Base-by-base conservation (phyloP, 2,113 vertebrate genomes). In the Caranx melampygus region DNA sequence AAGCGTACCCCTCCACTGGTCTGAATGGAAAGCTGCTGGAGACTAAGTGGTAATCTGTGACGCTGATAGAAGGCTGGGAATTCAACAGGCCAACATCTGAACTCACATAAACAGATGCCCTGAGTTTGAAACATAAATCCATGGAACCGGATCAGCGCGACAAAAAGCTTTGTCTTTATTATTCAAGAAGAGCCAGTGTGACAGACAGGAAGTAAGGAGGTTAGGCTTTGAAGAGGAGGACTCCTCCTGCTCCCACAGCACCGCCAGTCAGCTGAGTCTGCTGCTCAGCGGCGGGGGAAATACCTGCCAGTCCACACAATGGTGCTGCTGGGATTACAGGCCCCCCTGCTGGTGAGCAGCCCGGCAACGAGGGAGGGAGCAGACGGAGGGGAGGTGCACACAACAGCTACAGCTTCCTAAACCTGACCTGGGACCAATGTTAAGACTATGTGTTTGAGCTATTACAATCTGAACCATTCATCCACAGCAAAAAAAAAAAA, bases 261-360 rank as follows among this genome's bases (percentile, higher is more conserved):
- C 85, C 95, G 69, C 91, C 90, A 94, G 92, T 91, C 92, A 93
- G 90, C 90, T 87, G 91, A 95, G 88, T 93, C 90, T 76, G 75
- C 87, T 91, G 92, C 91, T 93, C 90, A 77, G 92, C 16, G 85
- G 93, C 91, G 91, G 92, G 84, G 94, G 94, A 96, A 96, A 94
- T 95, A 87, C 94, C 90, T 95, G 95, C 93, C 94, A 90, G 91
- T 96, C 94, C 92, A 94, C 95, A 96, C 95, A 96, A 96, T 95
- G 91, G 92, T 92, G 91, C 91, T 94, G 93, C 94, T 89, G 89
- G 94, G 91, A 94, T 94, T 93, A 94, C 89, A 86, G 85, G 88
- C 89, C 89, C 90, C 85, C 96, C 95, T 95, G 95, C 95, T 94
- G 95, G 88, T 91, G 93, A 95, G 94, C 95, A 95, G 95, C 95